phyloP scores from a whole-genome alignment of 2,113 vertebrate species.

The Spea bombifrons region DNA sequence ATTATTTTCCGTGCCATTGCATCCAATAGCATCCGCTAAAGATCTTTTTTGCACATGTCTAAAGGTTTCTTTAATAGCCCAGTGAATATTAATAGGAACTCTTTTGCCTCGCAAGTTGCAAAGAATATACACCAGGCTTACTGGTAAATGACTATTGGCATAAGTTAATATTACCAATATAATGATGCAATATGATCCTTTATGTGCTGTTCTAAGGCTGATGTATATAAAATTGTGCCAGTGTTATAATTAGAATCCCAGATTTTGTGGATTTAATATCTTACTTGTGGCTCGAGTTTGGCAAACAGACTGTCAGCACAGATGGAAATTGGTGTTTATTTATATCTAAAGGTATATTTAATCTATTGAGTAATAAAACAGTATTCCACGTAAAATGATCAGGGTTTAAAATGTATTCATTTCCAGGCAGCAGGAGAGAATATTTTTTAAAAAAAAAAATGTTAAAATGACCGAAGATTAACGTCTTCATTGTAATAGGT shows the following conservation, averaged over 20 bases:
- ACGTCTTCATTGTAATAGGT: not conserved
- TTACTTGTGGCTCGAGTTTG: slow-evolving; percentile 35
- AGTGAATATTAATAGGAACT: slow-evolving; percentile 23
- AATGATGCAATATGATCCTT: slow-evolving; percentile 40
- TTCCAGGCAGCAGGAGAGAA: slow-evolving; percentile 14
- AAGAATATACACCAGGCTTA: slow-evolving; percentile 9
- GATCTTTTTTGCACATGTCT: slow-evolving; percentile 39
- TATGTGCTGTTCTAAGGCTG: slow-evolving; percentile 26
- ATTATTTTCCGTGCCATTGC: slow-evolving; percentile 25
- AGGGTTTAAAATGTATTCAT: not conserved
- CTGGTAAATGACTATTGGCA: slow-evolving; percentile 30
- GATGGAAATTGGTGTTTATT: slow-evolving; percentile 45
- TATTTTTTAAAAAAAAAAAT: not conserved
- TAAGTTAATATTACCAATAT: slow-evolving; percentile 19
- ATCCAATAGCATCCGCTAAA: slow-evolving; percentile 27
- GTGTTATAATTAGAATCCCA: slow-evolving; percentile 40
- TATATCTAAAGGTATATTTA: slow-evolving; percentile 42
- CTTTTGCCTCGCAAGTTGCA: not conserved
- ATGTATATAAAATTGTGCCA: slow-evolving; percentile 24
- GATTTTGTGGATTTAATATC: slow-evolving; percentile 42
- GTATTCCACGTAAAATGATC: slow-evolving; percentile 34
- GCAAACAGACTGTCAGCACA: slow-evolving; percentile 32
- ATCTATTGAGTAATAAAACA: slow-evolving; percentile 38
- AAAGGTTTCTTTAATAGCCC: slow-evolving; percentile 18
- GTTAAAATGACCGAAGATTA: not conserved